Evolutionary conservation across 2,888 invertebrate genomes (phyloP).

Genomic region (Dicranocentrus wangi): DNA sequence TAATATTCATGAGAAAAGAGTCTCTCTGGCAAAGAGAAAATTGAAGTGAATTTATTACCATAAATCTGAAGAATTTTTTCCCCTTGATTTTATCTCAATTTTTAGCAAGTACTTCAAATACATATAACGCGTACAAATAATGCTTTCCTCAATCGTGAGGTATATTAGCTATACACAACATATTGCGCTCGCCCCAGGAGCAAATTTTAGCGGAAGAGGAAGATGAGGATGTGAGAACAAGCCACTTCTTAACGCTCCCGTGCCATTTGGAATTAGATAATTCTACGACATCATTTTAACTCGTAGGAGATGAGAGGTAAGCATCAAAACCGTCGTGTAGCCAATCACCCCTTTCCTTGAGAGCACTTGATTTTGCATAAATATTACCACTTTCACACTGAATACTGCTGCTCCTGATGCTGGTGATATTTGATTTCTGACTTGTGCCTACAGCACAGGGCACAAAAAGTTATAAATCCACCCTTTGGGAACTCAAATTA

Average conservation of each 20-base stretch:
- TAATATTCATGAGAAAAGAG: constrained; percentile 52
- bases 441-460: too few relatives aligned
- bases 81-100: background rate
- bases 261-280: background rate
- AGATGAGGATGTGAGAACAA: background rate
- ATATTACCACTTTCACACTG: too few relatives aligned
- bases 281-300: background rate
- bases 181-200: background rate
- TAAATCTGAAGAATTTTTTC: constrained; percentile 34
- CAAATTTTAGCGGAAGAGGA: background rate
- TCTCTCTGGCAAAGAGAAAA: background rate
- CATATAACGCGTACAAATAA: background rate
- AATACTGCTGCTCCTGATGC: too few relatives aligned
- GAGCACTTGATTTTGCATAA: constrained; percentile 33
- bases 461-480: too few relatives aligned
- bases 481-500: too few relatives aligned
- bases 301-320: too few relatives aligned
- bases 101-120: background rate
- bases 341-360: background rate
- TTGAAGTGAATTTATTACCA: constrained; percentile 37
- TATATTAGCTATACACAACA: background rate
- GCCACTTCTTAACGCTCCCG: background rate
- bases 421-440: too few relatives aligned
- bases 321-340: too few relatives aligned
- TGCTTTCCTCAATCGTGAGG: too few relatives aligned